Evolutionary conservation across 2,888 invertebrate genomes (phyloP).

Genomic region (Zygogramma bicolorata): DNA sequence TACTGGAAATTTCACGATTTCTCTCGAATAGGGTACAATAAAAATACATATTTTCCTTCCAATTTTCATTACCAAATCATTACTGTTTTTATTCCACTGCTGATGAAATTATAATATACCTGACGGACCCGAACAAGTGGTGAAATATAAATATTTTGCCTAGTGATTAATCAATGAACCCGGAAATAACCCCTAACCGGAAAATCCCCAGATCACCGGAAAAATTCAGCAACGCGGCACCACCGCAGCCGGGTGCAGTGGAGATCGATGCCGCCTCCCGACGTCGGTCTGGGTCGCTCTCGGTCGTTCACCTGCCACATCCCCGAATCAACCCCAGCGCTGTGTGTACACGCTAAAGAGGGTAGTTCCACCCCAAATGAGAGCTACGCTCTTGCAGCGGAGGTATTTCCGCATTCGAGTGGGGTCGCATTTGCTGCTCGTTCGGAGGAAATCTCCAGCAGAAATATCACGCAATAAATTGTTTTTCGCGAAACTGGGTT

Average conservation of each 20-base stretch:
- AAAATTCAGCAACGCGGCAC: neutral
- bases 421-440: neutral
- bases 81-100: no score
- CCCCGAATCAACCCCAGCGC: slow-evolving; percentile 53
- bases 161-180: neutral
- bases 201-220: neutral
- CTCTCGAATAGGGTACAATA: no score
- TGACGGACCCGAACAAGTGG: no score
- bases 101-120: no score
- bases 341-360: slow-evolving; percentile 46
- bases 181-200: neutral
- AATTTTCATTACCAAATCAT: no score
- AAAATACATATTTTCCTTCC: no score
- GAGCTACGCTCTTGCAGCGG: slow-evolving; percentile 32
- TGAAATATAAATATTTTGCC: no score
- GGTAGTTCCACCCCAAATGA: slow-evolving; percentile 36
- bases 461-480: neutral
- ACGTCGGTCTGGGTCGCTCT: slow-evolving; percentile 65
- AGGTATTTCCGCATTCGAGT: slow-evolving; percentile 36
- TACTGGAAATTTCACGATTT: no score
- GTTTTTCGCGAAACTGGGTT: neutral
- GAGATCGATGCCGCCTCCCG: slow-evolving; percentile 63
- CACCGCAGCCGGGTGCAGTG: slow-evolving; percentile 60
- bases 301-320: slow-evolving; percentile 64
- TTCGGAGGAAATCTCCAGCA: slow-evolving; percentile 10